phyloP scores from a whole-genome alignment of 2,113 vertebrate genomes.

The western clawed frog (Xenopus tropicalis) region UCB_Xtro_10.0 CM004449.2:100167001-100167500 shows the following conservation, averaged over 20 bases:
- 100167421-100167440: conserved; percentile 39
- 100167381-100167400: conserved; percentile 45
- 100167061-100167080: conserved; percentile 8
- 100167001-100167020: too few relatives aligned
- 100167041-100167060: conserved; percentile 15
- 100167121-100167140: not conserved
- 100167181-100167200: too few relatives aligned
- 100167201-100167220: too few relatives aligned
- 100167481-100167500: conserved; percentile 32
- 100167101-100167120: not conserved
- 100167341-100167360: conserved; percentile 35
- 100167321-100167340: conserved; percentile 41
- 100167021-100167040: too few relatives aligned
- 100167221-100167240: conserved; percentile 21
- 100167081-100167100: conserved; percentile 7
- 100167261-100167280: conserved; percentile 42
- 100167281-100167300: conserved; percentile 40
- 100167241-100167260: conserved; percentile 26
- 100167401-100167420: conserved; percentile 43
- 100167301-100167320: conserved; percentile 37
- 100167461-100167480: conserved; percentile 34
- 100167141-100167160: not conserved
- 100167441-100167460: conserved; percentile 25
- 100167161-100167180: too few relatives aligned
- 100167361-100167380: conserved; percentile 38